phyloP scores from a whole-genome alignment of 1,140 invertebrate species.

The Sycobia sp. region DNA sequence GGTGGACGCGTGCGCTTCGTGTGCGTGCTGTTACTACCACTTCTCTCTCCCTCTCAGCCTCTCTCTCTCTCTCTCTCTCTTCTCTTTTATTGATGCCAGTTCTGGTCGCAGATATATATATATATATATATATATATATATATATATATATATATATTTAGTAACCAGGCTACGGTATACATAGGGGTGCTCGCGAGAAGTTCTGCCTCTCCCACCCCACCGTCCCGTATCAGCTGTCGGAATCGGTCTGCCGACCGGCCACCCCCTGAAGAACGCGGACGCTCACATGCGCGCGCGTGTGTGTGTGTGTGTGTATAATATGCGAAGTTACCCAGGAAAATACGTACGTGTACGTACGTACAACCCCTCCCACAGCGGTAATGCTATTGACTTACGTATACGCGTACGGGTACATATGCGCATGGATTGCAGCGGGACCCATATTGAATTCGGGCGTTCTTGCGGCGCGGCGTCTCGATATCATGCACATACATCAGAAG shows the following conservation, averaged over 20 bases:
- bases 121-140: too few relatives aligned
- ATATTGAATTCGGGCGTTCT: constrained; percentile 41
- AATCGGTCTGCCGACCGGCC: constrained; percentile 32
- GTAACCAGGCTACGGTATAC: too few relatives aligned
- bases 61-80: constrained; percentile 9
- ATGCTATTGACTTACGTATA: constrained; percentile 54
- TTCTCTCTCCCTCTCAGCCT: not conserved
- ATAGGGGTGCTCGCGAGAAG: constrained; percentile 4
- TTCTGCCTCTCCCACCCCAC: not conserved
- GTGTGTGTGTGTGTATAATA: too few relatives aligned
- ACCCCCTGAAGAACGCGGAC: constrained; percentile 47
- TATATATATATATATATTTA: too few relatives aligned
- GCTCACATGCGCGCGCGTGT: too few relatives aligned
- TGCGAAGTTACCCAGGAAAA: too few relatives aligned
- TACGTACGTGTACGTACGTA: too few relatives aligned
- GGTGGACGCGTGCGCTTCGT: constrained; percentile 22
- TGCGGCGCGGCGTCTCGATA: constrained; percentile 34
- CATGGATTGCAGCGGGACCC: constrained; percentile 47
- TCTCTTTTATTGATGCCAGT: not conserved
- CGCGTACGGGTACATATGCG: too few relatives aligned
- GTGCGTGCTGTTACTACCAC: too few relatives aligned
- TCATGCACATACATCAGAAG: not conserved
- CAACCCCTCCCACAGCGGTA: constrained; percentile 56
- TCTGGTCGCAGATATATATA: not conserved
- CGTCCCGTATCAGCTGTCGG: constrained; percentile 50